Evolutionary conservation across 2,888 invertebrate genomes (phyloP).

Genomic region (Mylabris sibirica): DNA sequence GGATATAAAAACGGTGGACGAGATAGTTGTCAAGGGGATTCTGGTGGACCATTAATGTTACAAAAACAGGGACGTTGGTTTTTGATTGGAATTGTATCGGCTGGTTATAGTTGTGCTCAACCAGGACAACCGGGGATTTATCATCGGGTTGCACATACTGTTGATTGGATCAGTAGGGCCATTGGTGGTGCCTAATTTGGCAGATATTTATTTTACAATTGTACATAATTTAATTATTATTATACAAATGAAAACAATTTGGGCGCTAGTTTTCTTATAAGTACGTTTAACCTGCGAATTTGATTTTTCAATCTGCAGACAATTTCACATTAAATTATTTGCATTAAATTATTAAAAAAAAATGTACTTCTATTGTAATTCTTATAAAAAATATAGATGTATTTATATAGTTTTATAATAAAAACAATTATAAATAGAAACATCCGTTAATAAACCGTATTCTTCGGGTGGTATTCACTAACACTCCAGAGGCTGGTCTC

Average conservation of each 20-base stretch:
- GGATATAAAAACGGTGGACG: slow-evolving; percentile 89
- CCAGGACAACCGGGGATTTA: slow-evolving; percentile 94
- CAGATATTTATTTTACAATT: slow-evolving; percentile 13
- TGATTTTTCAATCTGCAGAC: no score
- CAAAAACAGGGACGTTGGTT: slow-evolving; percentile 89
- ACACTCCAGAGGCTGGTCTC: no score
- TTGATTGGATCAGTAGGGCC: slow-evolving; percentile 86
- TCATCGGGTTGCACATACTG: slow-evolving; percentile 90
- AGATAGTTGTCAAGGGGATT: slow-evolving; percentile 81
- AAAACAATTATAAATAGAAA: neutral
- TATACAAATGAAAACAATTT: no score
- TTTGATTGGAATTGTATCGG: slow-evolving; percentile 84
- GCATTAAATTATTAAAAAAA: slow-evolving; percentile 1
- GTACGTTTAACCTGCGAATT: no score
- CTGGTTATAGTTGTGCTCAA: slow-evolving; percentile 93
- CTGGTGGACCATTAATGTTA: slow-evolving; percentile 90
- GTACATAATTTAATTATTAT: neutral
- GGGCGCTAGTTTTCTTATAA: neutral
- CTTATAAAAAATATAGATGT: neutral
- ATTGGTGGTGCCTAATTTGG: slow-evolving; percentile 58
- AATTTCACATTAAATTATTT: neutral
- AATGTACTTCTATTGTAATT: neutral
- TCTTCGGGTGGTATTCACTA: no score
- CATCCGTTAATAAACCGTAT: neutral
- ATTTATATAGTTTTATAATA: slow-evolving; percentile 9